Conservation (phyloP, 2,797 vertebrate genomes). For the Onychomys torridus region DNA sequence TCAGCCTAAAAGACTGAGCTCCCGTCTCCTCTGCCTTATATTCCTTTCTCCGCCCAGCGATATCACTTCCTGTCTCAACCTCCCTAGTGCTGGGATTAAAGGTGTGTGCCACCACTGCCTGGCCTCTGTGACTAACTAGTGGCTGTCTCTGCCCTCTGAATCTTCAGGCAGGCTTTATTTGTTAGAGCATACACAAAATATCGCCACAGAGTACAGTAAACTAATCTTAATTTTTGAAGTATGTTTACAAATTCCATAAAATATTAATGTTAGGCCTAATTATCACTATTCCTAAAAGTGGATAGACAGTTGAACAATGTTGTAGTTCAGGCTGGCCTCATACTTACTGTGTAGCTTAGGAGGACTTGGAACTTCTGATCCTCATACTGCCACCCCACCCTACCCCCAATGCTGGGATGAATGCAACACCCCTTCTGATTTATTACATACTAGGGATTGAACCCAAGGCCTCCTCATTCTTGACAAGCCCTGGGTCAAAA, state of each 20-base stretch:
- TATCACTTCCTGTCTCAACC: no score
- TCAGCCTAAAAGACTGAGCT: no score
- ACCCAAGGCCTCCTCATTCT: background rate
- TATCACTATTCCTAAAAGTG: background rate
- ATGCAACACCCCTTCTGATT: no score
- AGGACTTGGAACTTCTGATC: background rate
- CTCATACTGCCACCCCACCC: background rate
- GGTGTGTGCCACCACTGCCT: no score
- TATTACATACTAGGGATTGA: background rate
- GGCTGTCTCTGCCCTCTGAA: no score
- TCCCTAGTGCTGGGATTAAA: no score
- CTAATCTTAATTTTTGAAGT: background rate
- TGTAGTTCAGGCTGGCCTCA: background rate
- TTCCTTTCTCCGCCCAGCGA: no score
- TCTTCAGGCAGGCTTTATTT: no score
- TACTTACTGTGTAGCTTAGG: background rate
- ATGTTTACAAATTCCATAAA: background rate
- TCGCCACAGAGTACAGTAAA: background rate
- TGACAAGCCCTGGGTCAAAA: fast-evolving
- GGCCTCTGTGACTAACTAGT: no score
- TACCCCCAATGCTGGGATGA: no score
- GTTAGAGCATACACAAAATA: no score
- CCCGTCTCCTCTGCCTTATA: no score
- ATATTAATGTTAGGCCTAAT: background rate
- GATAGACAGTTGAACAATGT: background rate